A percentile compares a stretch with the other conserved stretches of the same genome.
Evolutionary conservation across 2,113 vertebrate species (phyloP).

Genomic region (Xenopus tropicalis): UCB_Xtro_10.0 CM004450.2:88536001-88536500

Average conservation of each 20-base stretch:
- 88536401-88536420: conserved; percentile 87
- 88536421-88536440: conserved; percentile 97
- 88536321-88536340: conserved; percentile 70
- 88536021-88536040: no score
- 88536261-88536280: conserved; percentile 52
- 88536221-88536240: conserved; percentile 38
- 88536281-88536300: conserved; percentile 61
- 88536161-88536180: no score
- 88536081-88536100: no score
- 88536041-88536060: no score
- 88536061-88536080: no score
- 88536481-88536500: conserved; percentile 82
- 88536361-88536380: conserved; percentile 91
- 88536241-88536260: conserved; percentile 58
- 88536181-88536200: conserved; percentile 7
- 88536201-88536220: not conserved
- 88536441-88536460: conserved; percentile 97
- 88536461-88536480: conserved; percentile 86
- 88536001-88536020: no score
- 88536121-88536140: no score
- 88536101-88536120: no score
- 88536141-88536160: no score
- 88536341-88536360: conserved; percentile 84
- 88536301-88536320: conserved; percentile 73
- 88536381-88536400: conserved; percentile 84